phyloP scores from a whole-genome alignment of 2,113 vertebrate species.

The Pollimyrus isidori region DNA sequence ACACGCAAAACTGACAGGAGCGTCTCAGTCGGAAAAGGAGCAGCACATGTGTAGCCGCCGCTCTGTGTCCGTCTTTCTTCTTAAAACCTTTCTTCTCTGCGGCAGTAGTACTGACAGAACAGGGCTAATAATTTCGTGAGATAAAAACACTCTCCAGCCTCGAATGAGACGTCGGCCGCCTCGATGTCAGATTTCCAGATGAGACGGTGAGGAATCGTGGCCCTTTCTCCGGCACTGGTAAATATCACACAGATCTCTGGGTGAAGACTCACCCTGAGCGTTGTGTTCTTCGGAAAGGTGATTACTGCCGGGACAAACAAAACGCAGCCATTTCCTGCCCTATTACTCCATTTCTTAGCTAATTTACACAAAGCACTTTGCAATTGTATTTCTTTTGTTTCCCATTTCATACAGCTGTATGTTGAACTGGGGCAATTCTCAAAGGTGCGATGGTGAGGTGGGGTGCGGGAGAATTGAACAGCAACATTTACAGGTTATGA shows the following conservation, averaged over 20 bases:
- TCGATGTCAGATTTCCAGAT: background rate
- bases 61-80: background rate
- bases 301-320: background rate
- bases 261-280: background rate
- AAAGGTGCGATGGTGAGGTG: background rate
- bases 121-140: background rate
- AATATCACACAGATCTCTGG: background rate
- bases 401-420: background rate
- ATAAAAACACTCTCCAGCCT: background rate
- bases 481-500: background rate
- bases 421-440: background rate
- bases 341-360: background rate
- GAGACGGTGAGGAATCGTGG: background rate
- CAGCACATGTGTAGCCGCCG: background rate
- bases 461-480: background rate
- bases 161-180: background rate
- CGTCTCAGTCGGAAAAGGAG: background rate
- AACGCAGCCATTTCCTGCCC: background rate
- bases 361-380: background rate
- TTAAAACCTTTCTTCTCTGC: background rate
- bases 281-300: background rate
- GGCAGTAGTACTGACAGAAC: slow-evolving; percentile 13
- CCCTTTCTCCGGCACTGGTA: background rate
- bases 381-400: background rate
- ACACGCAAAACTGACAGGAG: slow-evolving; percentile 7